Base-by-base conservation (phyloP, 2,888 invertebrate genomes). In the Polyploca ridens region DNA sequence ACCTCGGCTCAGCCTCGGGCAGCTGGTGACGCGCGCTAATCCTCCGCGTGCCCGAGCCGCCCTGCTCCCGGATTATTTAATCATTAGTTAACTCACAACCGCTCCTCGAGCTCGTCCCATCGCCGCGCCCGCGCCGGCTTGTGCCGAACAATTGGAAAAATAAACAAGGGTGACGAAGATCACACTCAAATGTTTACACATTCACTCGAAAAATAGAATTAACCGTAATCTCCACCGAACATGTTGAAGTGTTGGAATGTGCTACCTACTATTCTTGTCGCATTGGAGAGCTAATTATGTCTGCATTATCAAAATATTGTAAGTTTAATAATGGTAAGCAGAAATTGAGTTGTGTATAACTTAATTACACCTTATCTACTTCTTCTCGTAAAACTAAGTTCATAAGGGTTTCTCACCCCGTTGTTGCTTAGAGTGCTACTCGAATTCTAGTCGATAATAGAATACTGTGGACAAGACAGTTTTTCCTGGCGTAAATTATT, bases 91-190 rank as follows among this genome's bases (percentile, higher is more conserved):
- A 13, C 63, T 58, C 63, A 54, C 65, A 63, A 57, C 10, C 49
- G 58, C 19, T 58, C 14, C 38, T 19, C 35, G 33, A 14, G 35
- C 44, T 58, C 63, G 38, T n/a, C 64, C 38, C 61, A 59, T 64
- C 57, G 54, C 49, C 64, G 58, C 8, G 61, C 46, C 61, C 61
- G 64, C 54, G 46, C 49, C 64, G 62, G 44, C 68, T 8, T n/a
- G 46, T 46, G 46, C 46, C 46, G 46, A 46, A 46, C 46, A 7
- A 61, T 46, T 58, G 38, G 63, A 58, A 66, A 69, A 69, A 66
- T 69, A 72, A 74, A 74, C 76, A 71, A 70, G 68, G 69, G 68
- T 62, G 63, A 57, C 58, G 46, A 35, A 19, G n/a, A 63, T 64
- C 10, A 14, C 16, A 57, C 35, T 33, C 14, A 49, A 58, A 58